These are phyloP conservation scores for Plemyria rubiginata DNA, from an alignment of 2,888 invertebrate genomes.

Conservation along the genomic window DNA sequence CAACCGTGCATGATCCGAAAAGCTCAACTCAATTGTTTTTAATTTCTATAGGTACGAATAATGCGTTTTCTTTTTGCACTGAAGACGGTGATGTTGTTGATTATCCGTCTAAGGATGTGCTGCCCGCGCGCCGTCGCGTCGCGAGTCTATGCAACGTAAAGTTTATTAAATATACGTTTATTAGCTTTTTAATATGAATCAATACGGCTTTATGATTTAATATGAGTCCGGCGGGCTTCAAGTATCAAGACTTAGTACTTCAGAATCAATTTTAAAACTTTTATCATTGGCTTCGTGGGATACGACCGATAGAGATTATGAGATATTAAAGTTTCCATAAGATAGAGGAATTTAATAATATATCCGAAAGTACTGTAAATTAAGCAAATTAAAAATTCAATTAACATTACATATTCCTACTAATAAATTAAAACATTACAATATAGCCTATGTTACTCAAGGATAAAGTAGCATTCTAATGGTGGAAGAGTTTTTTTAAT, in stretches of 20 bases:
- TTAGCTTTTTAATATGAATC: conserved; percentile 25
- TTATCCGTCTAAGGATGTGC: conserved; percentile 10
- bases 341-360: no score
- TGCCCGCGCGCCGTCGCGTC: neutral
- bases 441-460: no score
- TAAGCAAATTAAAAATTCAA: no score
- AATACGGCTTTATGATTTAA: conserved; percentile 22
- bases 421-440: no score
- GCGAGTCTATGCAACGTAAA: conserved; percentile 8
- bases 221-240: conserved; percentile 15
- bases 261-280: conserved; percentile 1
- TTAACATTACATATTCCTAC: no score
- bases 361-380: no score
- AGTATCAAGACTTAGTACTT: neutral
- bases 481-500: no score
- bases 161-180: conserved; percentile 25
- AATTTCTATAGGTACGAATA: no score
- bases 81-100: neutral
- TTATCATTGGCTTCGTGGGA: neutral
- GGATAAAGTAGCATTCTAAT: no score
- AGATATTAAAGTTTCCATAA: no score
- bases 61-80: neutral
- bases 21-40: no score
- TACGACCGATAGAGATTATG: neutral
- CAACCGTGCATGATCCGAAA: no score